Base-by-base conservation (phyloP, 1,140 invertebrate genomes). In the Drosophila micromelanica region DNA sequence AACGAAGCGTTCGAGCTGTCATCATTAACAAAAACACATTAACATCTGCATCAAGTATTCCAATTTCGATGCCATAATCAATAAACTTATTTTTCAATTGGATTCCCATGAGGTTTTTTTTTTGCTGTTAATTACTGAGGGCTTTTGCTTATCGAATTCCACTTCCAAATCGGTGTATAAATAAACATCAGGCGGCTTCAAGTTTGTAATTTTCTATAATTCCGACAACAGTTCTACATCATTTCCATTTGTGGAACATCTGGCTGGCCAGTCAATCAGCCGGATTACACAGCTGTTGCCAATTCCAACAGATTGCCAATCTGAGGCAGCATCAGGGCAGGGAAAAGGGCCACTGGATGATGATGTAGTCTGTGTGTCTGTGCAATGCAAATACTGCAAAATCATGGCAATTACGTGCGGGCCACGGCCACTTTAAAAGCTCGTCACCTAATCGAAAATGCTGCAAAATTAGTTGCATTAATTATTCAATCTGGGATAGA, bases 351-450 rank as follows among this genome's bases (percentile, higher is more conserved):
- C 76, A 4, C 17, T 32, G n/a, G 12, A 7, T 27, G 3, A 7
- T 27, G 3, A 17, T 42, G 13, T 45, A 42, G 27, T 23, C 45
- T 27, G 23, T 46, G 56, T 67, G 23, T 35, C 7, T 12, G 8
- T 70, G 73, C 69, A n/a, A 70, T 38, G 45, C 72, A 71, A 77
- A 70, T 78, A 84, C 69, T 55, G 78, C 82, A 79, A 82, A 82
- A 87, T 86, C 82, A 87, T 67, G 75, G 63, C 69, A 87, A 86
- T 86, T 86, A 86, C 74, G 75, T 69, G 52, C 74, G 63, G 74
- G 60, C 65, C 77, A 59, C 35, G 74, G 60, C 27, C 37, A 1
- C 20, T n/a, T 15, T 5, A 27, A 27, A 12, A 32, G 13, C 37
- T 55, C 43, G 23, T 62, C 72, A 55, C 42, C 52, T 38, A 46